Evolutionary conservation across 2,797 vertebrate genomes (phyloP).

Genomic region (Sylvilagus floridanus): DNA sequence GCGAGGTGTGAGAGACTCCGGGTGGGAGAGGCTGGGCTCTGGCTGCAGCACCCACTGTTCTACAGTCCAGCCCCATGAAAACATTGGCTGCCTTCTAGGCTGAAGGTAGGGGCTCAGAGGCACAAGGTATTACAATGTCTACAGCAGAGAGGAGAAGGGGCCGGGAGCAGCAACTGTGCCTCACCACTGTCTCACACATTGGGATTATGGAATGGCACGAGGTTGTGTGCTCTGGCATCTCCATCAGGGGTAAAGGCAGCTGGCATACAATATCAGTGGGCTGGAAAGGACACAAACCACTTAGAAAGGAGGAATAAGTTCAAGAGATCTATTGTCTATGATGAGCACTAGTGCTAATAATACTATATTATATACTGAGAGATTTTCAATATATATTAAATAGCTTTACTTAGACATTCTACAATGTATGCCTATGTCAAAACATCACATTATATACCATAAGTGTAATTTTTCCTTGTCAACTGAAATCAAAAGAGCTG

Average conservation of each 20-base stretch:
- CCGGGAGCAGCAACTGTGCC: neutral
- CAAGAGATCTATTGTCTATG: neutral
- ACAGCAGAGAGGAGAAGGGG: neutral
- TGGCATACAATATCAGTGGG: neutral
- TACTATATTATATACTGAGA: neutral
- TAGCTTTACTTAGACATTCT: neutral
- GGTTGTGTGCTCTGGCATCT: neutral
- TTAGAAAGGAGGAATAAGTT: neutral
- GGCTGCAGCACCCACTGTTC: neutral
- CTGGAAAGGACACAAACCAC: neutral
- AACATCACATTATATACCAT: neutral
- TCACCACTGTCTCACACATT: neutral
- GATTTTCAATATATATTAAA: neutral
- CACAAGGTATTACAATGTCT: neutral
- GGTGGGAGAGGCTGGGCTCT: neutral
- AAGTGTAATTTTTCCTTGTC: neutral
- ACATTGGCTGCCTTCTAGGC: neutral
- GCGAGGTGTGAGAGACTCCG: neutral
- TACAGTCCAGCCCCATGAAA: rapidly evolving
- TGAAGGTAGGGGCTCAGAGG: neutral
- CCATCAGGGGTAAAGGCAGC: neutral
- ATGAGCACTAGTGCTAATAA: neutral
- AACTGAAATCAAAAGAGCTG: neutral
- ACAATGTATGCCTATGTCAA: neutral
- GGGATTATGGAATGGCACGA: neutral